These are phyloP conservation scores for Ursus arctos DNA, from an alignment of 2,113 vertebrate genomes.

Conservation along the genomic window DNA sequence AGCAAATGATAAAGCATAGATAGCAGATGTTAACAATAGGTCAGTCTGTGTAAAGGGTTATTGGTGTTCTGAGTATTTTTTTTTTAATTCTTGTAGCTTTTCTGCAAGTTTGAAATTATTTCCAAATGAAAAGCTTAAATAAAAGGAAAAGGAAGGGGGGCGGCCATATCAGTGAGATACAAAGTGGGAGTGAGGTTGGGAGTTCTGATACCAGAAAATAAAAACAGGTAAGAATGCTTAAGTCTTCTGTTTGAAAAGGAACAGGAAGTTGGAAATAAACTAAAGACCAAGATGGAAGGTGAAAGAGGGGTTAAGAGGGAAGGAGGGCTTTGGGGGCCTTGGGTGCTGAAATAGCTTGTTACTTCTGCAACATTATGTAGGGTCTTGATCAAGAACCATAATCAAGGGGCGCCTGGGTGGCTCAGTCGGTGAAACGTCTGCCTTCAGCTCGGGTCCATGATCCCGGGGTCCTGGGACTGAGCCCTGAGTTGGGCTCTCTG, in stretches of 20 bases:
- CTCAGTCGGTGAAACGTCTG: too few species aligned
- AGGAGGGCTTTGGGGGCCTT: background rate
- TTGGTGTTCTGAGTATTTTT: background rate
- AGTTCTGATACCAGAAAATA: background rate
- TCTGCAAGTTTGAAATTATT: background rate
- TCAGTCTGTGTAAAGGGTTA: background rate
- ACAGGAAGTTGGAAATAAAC: background rate
- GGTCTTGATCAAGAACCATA: background rate
- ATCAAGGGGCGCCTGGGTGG: background rate
- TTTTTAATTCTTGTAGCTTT: background rate
- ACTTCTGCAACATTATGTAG: background rate
- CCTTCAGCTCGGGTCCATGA: background rate
- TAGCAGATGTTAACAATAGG: background rate
- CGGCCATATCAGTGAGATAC: background rate
- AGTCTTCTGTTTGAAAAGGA: background rate
- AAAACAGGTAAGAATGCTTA: background rate
- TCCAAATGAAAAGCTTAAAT: background rate
- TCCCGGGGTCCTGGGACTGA: background rate
- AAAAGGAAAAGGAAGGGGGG: background rate
- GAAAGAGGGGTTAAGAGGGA: background rate
- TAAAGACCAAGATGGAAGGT: background rate
- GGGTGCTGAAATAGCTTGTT: background rate
- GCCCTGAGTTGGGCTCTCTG: background rate
- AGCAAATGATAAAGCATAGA: background rate
- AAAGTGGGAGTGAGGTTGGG: background rate